Percentiles rank a stretch among this genome's conserved stretches.
phyloP scores from a whole-genome alignment of 1,140 invertebrate genomes.

The Pseudomyrmex cubaensis region DNA sequence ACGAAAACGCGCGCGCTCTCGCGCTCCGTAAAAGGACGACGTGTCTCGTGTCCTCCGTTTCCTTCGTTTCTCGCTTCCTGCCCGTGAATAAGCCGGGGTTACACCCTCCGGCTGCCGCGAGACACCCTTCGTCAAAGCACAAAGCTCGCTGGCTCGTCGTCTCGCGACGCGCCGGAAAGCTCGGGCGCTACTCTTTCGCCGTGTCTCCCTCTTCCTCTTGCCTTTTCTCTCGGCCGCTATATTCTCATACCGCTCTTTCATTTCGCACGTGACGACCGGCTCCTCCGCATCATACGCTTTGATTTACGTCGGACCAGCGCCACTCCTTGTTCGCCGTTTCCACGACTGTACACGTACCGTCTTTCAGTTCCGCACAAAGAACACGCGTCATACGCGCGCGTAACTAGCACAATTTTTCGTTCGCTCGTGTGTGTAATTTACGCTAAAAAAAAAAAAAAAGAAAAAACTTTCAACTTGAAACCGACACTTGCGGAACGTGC shows the following conservation, averaged over 20 bases:
- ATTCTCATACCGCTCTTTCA: conserved; percentile 39
- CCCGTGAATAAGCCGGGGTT: conserved; percentile 82
- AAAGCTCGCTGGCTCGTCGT: conserved; percentile 73
- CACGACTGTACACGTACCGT: conserved; percentile 6
- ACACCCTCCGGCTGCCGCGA: conserved; percentile 79
- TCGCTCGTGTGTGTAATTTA: not conserved
- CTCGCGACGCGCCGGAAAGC: conserved; percentile 79
- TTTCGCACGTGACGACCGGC: conserved; percentile 51
- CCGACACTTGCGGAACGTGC: not conserved
- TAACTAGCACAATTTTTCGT: conserved; percentile 35
- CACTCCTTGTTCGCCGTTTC: conserved; percentile 60
- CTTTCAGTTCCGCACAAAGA: conserved; percentile 48
- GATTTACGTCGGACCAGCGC: conserved; percentile 69
- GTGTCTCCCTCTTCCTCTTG: conserved; percentile 67
- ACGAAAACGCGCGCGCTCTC: conserved; percentile 59
- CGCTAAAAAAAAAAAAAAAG: not conserved
- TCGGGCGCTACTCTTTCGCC: conserved; percentile 63
- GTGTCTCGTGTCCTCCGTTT: conserved; percentile 80
- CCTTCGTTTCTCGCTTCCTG: conserved; percentile 81
- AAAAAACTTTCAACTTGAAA: no score
- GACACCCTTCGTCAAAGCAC: conserved; percentile 78
- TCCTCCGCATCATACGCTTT: conserved; percentile 66
- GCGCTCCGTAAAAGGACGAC: conserved; percentile 74
- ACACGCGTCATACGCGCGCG: not conserved
- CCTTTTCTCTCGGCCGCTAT: conserved; percentile 45